phyloP scores from a whole-genome alignment of 2,113 vertebrate species.

The Microcebus murinus region DNA sequence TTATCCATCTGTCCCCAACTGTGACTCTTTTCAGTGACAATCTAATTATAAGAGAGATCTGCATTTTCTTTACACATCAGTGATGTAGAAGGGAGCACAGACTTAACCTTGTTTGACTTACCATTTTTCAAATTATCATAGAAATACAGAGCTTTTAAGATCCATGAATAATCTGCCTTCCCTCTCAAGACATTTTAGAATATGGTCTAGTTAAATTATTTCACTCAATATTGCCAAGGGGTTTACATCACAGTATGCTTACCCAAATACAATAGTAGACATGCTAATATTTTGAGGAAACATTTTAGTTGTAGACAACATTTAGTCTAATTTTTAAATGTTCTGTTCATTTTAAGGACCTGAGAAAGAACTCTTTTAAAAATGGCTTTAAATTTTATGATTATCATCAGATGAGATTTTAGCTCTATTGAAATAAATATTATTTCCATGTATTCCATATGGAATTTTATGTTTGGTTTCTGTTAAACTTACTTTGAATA shows the following conservation, averaged over 20 bases:
- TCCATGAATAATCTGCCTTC: not conserved
- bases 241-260: not conserved
- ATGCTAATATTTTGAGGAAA: not conserved
- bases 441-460: constrained; percentile 10
- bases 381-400: not conserved
- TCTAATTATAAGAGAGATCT: not conserved
- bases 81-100: not conserved
- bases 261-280: not conserved
- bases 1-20: not conserved
- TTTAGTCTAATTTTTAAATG: not conserved
- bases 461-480: not conserved
- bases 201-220: not conserved
- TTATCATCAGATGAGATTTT: not conserved
- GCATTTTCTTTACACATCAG: not conserved
- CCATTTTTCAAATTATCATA: not conserved
- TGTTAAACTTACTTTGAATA: not conserved
- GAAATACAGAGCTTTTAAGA: not conserved
- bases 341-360: not conserved
- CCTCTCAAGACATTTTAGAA: not conserved
- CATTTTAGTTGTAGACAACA: not conserved
- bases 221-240: not conserved
- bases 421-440: constrained; percentile 46
- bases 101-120: not conserved
- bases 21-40: not conserved
- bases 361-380: not conserved